Base-by-base conservation (phyloP, 2,113 vertebrate species). In the Channa maculata region DNA sequence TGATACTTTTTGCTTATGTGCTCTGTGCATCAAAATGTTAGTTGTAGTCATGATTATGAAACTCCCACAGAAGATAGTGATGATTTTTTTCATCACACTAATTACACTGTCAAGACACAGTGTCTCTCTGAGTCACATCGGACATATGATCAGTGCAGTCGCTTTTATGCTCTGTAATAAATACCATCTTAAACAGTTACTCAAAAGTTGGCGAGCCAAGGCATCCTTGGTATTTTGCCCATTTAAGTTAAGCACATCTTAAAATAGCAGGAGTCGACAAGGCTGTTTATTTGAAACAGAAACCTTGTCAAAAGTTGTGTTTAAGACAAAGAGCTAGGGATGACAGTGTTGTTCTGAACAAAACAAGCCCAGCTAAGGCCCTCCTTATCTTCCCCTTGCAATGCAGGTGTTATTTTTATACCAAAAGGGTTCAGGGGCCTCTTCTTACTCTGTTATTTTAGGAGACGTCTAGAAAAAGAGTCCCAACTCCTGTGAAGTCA, bases 261-360 rank as follows among this genome's bases (percentile, higher is more conserved):
- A 86, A 91, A 93, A 92, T 92, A 91, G 87, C 85, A 65, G 65
- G 38, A 81, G 80, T 71, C 57, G 80, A 86, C 75, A 81, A 44
- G 85, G 77, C 70, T 80, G 81, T 81, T 81, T 68, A 88, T 85
- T 88, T 84, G 65, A 91, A 89, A 82, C 71, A 89, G 83, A 92
- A 92, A 88, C 75, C 72, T 86, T 92, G 89, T 92, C 89, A 91
- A 84, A 91, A 87, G 83, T 90, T 87, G 70, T 75, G 62, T 87
- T 89, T 81, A 80, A 91, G 85, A 90, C 81, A 89, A 88, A 90
- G 81, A 80, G 82, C 73, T 57, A 6, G 76, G 37, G 67, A 82
- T 88, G 87, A 86, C 86, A 85, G 86, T 55, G 77, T 85, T 84
- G 75, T 80, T 82, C 66, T 71, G 84, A 91, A 88, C 71, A 89